Percentiles rank a stretch among this genome's conserved stretches.
phyloP scores from a whole-genome alignment of 2,113 vertebrate species.

The Struthio camelus region DNA sequence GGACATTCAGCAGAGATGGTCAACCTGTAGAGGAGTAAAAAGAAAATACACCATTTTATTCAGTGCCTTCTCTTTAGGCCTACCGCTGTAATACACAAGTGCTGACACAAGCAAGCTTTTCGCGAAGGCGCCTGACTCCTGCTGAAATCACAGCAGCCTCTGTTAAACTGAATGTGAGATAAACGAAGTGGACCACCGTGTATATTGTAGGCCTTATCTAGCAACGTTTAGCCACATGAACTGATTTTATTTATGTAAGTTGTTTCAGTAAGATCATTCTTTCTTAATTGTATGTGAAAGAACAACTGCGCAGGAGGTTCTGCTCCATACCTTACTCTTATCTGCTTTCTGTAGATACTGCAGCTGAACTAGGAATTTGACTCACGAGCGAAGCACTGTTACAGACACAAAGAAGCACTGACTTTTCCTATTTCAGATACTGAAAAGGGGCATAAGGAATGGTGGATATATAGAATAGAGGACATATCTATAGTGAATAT shows the following conservation, averaged over 20 bases:
- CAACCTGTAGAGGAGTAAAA: conserved; percentile 77
- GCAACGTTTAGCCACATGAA: background rate
- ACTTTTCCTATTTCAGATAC: background rate
- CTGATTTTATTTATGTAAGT: background rate
- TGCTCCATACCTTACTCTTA: background rate
- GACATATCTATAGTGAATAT: background rate
- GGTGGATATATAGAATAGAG: background rate
- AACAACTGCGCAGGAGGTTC: background rate
- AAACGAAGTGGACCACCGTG: background rate
- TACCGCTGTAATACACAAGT: background rate
- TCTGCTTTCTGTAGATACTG: background rate
- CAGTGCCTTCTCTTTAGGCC: background rate
- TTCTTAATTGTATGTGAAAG: background rate
- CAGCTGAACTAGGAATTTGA: background rate
- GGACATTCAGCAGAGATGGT: conserved; percentile 98
- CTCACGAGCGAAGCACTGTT: background rate
- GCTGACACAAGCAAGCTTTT: background rate
- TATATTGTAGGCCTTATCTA: background rate
- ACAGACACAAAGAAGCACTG: background rate
- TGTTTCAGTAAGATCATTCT: background rate
- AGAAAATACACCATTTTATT: background rate
- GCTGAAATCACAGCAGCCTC: background rate
- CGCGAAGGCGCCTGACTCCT: background rate
- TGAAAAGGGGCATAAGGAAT: background rate
- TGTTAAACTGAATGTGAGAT: background rate